Evolutionary conservation across 2,113 vertebrate species (phyloP), one percentile per base, ranked within the genome.

Genomic region (Cochlearius cochlearius): DNA sequence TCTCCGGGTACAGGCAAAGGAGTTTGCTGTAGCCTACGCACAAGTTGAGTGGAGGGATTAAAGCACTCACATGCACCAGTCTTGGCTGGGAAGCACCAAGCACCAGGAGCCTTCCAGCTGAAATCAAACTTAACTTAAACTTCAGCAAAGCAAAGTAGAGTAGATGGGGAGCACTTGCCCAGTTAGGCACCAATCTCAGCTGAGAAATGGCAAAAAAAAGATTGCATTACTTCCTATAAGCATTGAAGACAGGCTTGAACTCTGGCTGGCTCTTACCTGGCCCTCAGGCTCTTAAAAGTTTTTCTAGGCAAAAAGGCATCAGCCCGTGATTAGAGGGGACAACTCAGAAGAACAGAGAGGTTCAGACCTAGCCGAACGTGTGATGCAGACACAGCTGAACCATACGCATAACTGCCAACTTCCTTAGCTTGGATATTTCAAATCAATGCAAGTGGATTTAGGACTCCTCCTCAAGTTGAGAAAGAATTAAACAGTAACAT

Each of bases 121-220:
- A 96, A 96, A 94, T 79, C 76, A 95, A 97, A 95, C 50, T 92
- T 95, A 97, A 92, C 77, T 93, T 97, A 96, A 95, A 93, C 96
- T 95, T 94, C 93, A 96, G 93, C 80, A 96, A 94, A 93, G 93
- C 91, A 97, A 97, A 96, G 96, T 45, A 88, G 92, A 94, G 93
- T 58, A 92, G 96, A 45, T 88, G 87, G 67, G 53, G 71, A 91
- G 39, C 82, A 92, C 85, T 91, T 95, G 91, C 94, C 64, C 90
- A 90, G 71, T 72, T 86, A 94, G 81, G 72, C 67, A 94, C 26
- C 83, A 94, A 86, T 80, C 75, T 95, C 86, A 95, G 95, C 93
- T 96, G 73, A 91, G 93, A 94, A 97, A 96, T 72, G 49, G 79
- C 62, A 91, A 81, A 77, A 71, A 86, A 83, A 11, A 86, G 63